Conservation (phyloP, 2,113 vertebrate genomes). For the Polypterus senegalus region DNA sequence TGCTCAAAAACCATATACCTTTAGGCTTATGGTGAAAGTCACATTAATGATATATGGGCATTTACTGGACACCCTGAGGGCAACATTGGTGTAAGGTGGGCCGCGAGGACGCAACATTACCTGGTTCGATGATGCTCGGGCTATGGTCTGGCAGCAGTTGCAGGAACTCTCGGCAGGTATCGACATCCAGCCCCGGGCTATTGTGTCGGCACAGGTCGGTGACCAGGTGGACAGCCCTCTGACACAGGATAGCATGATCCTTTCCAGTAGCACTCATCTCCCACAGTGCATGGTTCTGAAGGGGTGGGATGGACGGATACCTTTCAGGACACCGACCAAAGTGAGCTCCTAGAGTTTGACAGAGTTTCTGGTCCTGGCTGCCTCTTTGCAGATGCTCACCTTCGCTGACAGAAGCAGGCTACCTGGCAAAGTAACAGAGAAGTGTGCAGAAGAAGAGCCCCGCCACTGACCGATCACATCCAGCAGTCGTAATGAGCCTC, state of each 20-base stretch:
- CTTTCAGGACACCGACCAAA: neutral
- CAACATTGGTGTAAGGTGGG: neutral
- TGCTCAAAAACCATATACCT: too few relatives aligned
- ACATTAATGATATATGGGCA: too few relatives aligned
- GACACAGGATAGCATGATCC: conserved; percentile 34
- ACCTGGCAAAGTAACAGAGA: neutral
- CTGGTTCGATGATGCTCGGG: conserved; percentile 43
- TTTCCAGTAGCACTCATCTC: conserved; percentile 39
- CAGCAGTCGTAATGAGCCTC: conserved; percentile 10
- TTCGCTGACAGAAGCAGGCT: neutral
- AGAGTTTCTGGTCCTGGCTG: conserved; percentile 5
- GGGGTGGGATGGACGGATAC: neutral
- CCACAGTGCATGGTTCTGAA: conserved; percentile 33
- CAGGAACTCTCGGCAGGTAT: conserved; percentile 43
- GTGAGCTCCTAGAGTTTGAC: neutral
- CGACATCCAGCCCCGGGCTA: conserved; percentile 38
- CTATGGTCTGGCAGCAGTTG: conserved; percentile 37
- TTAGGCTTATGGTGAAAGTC: too few relatives aligned
- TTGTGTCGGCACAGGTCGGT: conserved; percentile 39
- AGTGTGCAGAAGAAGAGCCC: neutral
- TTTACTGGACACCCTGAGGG: too few relatives aligned
- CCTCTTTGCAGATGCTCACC: conserved; percentile 10
- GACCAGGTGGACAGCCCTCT: conserved; percentile 39
- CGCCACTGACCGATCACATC: neutral
- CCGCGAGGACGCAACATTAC: conserved; percentile 29